Base-by-base conservation (phyloP, 2,888 invertebrate species). In the Mycogona germanica region DNA sequence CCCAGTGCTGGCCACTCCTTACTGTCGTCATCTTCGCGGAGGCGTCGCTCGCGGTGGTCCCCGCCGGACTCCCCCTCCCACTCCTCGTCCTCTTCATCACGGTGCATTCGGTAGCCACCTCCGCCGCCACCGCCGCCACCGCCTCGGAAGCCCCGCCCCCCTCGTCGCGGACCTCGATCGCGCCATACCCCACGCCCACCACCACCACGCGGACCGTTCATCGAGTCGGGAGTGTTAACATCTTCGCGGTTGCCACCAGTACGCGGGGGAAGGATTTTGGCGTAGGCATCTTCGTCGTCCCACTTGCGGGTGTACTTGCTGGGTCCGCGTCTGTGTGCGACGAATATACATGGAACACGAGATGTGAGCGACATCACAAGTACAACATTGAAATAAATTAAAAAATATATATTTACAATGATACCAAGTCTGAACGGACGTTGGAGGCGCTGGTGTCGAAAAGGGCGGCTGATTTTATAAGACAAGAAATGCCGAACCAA, bases 201-300 rank as follows among this genome's bases (percentile, higher is more conserved):
- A 6, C 55, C 46, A n/a, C 19, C 3, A 14, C 26, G 41, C 37
- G 28, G 17, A 25, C 14, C 42, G 23, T 23, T 26, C 28, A 30
- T 52, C n/a, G 26, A 17, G 25, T 23, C 37, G n/a, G n/a, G n/a
- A n/a, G n/a, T n/a, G n/a, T n/a, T n/a, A n/a, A n/a, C n/a, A n/a
- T n/a, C n/a, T n/a, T n/a, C n/a, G n/a, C n/a, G n/a, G n/a, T n/a
- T n/a, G 30, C 51, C 19, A 19, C 51, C 50, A 25, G 28, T 25
- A 14, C 53, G 37, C 19, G 23, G 53, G 21, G 37, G 38, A 1
- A 21, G 6, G n/a, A 25, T 44, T 60, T 85, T 80, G 21, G 78
- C 75, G 67, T 91, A 92, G 0, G 91, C 91, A 65, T 86, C 86
- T 67, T 87, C 88, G 66, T 92, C 91, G 66, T 91, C 88, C 89